Base-by-base conservation (phyloP, 2,113 vertebrate species). In the Holacanthus passer region DNA sequence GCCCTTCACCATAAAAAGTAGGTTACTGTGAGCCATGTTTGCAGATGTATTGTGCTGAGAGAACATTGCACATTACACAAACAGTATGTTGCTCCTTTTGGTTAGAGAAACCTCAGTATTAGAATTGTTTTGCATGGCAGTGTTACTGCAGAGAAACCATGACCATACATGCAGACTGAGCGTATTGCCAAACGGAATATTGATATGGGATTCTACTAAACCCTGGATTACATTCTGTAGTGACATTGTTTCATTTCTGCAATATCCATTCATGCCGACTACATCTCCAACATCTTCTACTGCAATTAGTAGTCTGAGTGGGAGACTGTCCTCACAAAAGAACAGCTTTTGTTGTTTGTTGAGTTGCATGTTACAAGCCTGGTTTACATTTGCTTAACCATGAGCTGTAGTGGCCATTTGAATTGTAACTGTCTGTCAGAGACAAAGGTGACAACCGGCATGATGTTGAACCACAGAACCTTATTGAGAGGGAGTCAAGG, bases 1-100 rank as follows among this genome's bases (percentile, higher is more conserved):
- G 66, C 53, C 72, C 75, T 74, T 79, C n/a, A 63, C 58, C 58
- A 70, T 79, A 63, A 76, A 73, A 79, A 82, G 8, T 56, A 56
- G 75, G 35, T 81, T 81, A 75, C n/a, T 45, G 19, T 70, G 9
- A 66, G 68, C 22, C 65, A n/a, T 52, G 41, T 77, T 84, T 74
- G 37, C 39, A 73, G 47, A 64, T 73, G 32, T 63, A 52, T 64
- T 62, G 24, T 50, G 31, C 67, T 13, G 39, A 67, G 27, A 47
- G 45, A 78, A 65, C 41, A 59, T 63, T 20, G 29, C 39, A 45
- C n/a, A 19, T 47, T 55, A 72, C 32, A 66, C 10, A n/a, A 63
- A 32, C 17, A 68, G 52, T 29, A 27, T 41, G 29, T 22, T 69
- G 37, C 24, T 37, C 7, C 62, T 50, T 56, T 45, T 45, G 39